These are phyloP conservation scores for Pseudomyrmex dendroicus DNA, from an alignment of 1,140 invertebrate species.

Conservation along the genomic window DNA sequence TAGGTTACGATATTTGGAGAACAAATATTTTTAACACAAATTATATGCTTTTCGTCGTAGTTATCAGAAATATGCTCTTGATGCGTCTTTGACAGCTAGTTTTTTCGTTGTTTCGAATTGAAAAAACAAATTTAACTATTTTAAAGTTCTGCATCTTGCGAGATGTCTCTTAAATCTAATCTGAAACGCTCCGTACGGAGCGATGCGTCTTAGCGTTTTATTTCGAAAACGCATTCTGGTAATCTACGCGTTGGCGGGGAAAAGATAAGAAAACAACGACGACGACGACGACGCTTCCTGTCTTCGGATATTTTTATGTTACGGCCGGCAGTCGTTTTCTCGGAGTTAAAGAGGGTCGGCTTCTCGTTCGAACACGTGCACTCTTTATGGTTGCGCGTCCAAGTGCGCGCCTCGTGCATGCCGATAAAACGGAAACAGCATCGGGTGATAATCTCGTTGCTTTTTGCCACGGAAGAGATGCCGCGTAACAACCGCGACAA, in stretches of 20 bases:
- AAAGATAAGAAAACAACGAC: slow-evolving; percentile 28
- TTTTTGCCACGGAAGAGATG: background rate
- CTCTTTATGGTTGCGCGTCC: slow-evolving; percentile 15
- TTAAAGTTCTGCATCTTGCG: background rate
- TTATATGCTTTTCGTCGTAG: too few species aligned
- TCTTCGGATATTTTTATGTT: slow-evolving; percentile 64
- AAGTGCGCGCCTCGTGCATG: background rate
- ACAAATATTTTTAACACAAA: background rate
- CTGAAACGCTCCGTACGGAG: background rate
- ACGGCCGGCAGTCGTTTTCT: slow-evolving; percentile 32
- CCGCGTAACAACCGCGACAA: background rate
- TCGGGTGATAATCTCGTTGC: background rate
- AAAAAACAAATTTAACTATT: background rate
- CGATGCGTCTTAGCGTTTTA: slow-evolving; percentile 9
- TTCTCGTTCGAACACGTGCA: slow-evolving; percentile 47
- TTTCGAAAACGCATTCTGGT: slow-evolving; percentile 45
- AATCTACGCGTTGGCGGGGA: slow-evolving; percentile 27
- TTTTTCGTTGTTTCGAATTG: background rate
- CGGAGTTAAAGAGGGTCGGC: slow-evolving; percentile 27
- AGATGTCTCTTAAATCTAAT: background rate
- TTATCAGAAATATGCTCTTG: too few species aligned
- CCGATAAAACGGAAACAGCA: slow-evolving; percentile 16
- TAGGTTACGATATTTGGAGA: background rate
- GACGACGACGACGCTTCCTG: slow-evolving; percentile 55
- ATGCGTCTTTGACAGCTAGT: too few species aligned